Percentiles rank a stretch among this genome's conserved stretches.
Evolutionary conservation across 2,888 invertebrate species (phyloP).

Genomic region (Liposcelis brunnea): DNA sequence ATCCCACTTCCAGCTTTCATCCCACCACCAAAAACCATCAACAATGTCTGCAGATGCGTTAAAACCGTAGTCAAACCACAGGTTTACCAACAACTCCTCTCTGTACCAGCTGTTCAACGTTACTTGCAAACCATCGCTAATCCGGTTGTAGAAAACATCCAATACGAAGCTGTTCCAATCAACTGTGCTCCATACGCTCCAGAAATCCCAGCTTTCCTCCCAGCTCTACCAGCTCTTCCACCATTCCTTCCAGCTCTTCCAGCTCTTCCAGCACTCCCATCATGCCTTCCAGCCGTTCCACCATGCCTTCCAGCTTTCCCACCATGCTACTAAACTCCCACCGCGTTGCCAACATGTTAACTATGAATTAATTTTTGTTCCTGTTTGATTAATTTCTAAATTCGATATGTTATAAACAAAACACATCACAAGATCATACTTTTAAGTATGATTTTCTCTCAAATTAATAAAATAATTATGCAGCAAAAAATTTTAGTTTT

Average conservation of each 20-base stretch:
- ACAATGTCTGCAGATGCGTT: neutral
- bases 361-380: no score
- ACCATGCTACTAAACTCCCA: neutral
- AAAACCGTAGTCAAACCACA: slow-evolving; percentile 5
- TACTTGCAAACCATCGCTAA: neutral
- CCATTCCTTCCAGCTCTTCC: neutral
- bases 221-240: slow-evolving; percentile 1
- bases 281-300: neutral
- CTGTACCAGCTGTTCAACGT: neutral
- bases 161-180: neutral
- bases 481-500: no score
- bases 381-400: no score
- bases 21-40: slow-evolving; percentile 1
- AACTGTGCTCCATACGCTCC: neutral
- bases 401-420: no score
- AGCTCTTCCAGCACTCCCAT: neutral
- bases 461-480: no score
- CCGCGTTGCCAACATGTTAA: no score
- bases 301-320: neutral
- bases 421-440: no score
- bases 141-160: slow-evolving; percentile 1
- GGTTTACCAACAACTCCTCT: neutral
- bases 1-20: neutral
- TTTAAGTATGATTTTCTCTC: no score
- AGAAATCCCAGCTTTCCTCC: neutral